A percentile compares a stretch with the other conserved stretches of the same genome.
These are phyloP conservation scores for Montipora capitata DNA, from an alignment of 92 coral and sea anemone genomes.

Conservation along the genomic window DNA sequence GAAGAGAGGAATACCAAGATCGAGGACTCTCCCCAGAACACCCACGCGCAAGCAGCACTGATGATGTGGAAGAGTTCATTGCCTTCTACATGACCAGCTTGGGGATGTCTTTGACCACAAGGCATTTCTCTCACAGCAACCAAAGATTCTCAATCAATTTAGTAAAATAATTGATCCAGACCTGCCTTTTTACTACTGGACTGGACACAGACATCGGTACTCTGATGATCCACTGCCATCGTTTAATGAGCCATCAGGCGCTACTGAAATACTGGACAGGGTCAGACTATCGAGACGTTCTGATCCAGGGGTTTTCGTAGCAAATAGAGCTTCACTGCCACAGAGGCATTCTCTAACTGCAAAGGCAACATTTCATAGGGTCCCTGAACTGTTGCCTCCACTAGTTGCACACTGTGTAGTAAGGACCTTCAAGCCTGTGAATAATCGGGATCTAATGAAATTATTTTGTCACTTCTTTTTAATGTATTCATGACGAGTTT, in stretches of 20 bases:
- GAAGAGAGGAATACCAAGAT: conserved; percentile 42
- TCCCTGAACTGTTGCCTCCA: no score
- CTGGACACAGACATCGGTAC: no score
- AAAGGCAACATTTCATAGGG: conserved; percentile 19
- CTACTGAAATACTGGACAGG: no score
- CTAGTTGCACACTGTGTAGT: not conserved
- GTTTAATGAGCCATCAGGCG: no score
- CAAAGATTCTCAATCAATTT: no score
- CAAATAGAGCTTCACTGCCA: conserved; percentile 61
- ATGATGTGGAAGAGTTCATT: conserved; percentile 78
- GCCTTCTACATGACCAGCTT: conserved; percentile 64
- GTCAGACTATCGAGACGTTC: not conserved
- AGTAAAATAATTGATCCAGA: no score
- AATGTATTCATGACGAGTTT: no score
- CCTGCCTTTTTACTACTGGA: no score
- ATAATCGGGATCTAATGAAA: not conserved
- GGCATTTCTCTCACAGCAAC: no score
- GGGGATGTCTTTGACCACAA: no score
- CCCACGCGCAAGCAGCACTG: conserved; percentile 80
- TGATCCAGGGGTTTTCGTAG: conserved; percentile 53
- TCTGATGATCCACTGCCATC: no score
- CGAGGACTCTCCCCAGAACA: conserved; percentile 70
- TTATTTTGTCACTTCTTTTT: no score
- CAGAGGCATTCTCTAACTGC: conserved; percentile 57
- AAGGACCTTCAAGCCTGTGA: not conserved